These are phyloP conservation scores for Anhinga rufa DNA, from an alignment of 2,113 vertebrate genomes.

Conservation along the genomic window DNA sequence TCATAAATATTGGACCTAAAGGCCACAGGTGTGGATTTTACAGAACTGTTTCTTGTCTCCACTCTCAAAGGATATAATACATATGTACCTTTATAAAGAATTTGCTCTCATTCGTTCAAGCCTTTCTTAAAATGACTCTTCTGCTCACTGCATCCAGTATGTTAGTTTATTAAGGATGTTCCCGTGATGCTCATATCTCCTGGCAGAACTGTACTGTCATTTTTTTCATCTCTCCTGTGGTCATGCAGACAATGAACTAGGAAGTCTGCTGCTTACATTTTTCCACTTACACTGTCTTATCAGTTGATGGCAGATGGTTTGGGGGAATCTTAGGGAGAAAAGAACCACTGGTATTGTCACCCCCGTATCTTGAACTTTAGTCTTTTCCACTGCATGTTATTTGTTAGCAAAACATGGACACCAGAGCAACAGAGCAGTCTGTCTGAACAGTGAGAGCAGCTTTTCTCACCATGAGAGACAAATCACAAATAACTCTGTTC, in stretches of 20 bases:
- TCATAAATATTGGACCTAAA: conserved; percentile 30
- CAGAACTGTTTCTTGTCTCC: not conserved
- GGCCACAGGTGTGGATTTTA: conserved; percentile 41
- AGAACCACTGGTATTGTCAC: conserved; percentile 56
- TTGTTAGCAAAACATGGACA: conserved; percentile 55
- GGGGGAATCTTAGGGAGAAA: conserved; percentile 28
- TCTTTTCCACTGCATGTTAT: conserved; percentile 28
- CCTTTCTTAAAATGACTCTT: conserved; percentile 4
- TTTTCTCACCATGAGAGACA: not conserved
- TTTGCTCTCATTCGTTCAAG: not conserved
- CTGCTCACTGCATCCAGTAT: not conserved
- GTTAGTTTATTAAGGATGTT: not conserved
- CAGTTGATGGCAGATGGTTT: conserved; percentile 64
- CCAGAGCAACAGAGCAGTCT: conserved; percentile 38
- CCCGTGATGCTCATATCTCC: conserved; percentile 8
- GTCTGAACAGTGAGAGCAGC: not conserved
- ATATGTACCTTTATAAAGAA: not conserved
- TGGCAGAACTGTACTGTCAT: not conserved
- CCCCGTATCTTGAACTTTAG: conserved; percentile 17
- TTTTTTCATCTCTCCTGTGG: conserved; percentile 44
- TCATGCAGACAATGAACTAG: conserved; percentile 47
- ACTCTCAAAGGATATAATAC: not conserved
- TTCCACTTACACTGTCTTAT: conserved; percentile 34
- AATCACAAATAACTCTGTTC: not conserved
- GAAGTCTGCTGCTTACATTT: conserved; percentile 34